Evolutionary conservation across 2,888 invertebrate genomes (phyloP).

Genomic region (Atrina japonica): DNA sequence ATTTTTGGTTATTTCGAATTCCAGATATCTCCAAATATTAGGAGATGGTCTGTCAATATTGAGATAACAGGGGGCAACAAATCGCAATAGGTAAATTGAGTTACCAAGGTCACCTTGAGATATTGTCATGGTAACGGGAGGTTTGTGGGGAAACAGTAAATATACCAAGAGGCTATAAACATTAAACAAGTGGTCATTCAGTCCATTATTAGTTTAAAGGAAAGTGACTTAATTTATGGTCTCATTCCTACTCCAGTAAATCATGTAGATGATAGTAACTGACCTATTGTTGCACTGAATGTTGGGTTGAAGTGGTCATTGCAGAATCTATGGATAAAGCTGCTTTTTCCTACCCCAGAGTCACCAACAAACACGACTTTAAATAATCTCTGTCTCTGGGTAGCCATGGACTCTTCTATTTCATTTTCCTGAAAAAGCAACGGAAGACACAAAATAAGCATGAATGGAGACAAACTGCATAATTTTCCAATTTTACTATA

Average conservation of each 20-base stretch:
- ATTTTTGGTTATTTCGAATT: too few relatives aligned
- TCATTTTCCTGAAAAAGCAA: slow-evolving; percentile 5
- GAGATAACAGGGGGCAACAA: too few relatives aligned
- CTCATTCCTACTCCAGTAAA: not conserved
- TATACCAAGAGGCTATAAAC: too few relatives aligned
- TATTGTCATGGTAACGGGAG: too few relatives aligned
- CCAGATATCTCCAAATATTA: too few relatives aligned
- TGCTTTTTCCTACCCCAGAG: slow-evolving; percentile 98
- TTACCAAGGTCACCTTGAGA: too few relatives aligned
- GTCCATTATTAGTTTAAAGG: not conserved
- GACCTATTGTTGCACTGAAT: slow-evolving; percentile 96
- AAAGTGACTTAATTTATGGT: not conserved
- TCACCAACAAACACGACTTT: slow-evolving; percentile 86
- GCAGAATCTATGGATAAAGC: slow-evolving; percentile 96
- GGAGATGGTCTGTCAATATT: too few relatives aligned
- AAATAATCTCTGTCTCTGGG: slow-evolving; percentile 79
- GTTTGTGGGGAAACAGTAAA: too few relatives aligned
- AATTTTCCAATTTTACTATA: not conserved
- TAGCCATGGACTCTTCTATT: slow-evolving; percentile 23
- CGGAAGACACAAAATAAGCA: not conserved
- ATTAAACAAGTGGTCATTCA: too few relatives aligned
- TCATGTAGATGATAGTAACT: slow-evolving; percentile 5
- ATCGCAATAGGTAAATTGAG: too few relatives aligned
- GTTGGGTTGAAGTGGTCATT: slow-evolving; percentile 92
- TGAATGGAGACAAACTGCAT: not conserved